Conservation (phyloP, 2,888 invertebrate genomes). For the Melanargia galathea region DNA sequence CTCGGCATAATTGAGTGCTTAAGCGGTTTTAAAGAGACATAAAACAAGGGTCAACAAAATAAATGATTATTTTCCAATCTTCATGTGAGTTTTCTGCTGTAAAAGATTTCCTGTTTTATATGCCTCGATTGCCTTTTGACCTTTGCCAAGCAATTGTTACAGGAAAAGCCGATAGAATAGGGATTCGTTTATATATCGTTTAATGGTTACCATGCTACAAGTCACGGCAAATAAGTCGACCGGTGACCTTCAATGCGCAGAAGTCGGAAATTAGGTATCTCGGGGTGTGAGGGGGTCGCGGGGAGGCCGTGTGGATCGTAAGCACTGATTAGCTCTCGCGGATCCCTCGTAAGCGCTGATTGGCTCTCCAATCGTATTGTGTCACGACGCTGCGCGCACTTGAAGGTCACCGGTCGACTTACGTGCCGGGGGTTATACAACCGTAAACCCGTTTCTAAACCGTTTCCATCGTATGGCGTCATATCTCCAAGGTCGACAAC, state of each 20-base stretch:
- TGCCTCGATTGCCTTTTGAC: neutral
- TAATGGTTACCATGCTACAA: neutral
- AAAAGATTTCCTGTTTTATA: neutral
- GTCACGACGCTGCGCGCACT: no score
- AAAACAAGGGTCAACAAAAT: constrained; percentile 24
- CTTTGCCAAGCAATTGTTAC: neutral
- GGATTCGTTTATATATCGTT: neutral
- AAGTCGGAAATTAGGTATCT: no score
- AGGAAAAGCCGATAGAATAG: neutral
- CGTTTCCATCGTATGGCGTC: neutral
- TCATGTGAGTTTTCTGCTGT: neutral
- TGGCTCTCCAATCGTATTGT: no score
- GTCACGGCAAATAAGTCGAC: no score
- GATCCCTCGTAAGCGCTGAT: no score
- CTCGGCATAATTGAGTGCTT: constrained; percentile 26
- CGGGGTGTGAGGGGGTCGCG: no score
- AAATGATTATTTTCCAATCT: constrained; percentile 6
- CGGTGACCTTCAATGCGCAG: no score
- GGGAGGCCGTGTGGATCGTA: no score
- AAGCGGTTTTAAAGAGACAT: constrained; percentile 22
- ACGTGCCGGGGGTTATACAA: no score
- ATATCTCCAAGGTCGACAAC: neutral
- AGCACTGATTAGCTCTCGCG: no score
- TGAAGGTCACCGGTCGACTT: no score
- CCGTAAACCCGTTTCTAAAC: neutral